These are phyloP conservation scores for Chromobotia macracanthus DNA, from an alignment of 2,797 vertebrate species.

Conservation along the genomic window DNA sequence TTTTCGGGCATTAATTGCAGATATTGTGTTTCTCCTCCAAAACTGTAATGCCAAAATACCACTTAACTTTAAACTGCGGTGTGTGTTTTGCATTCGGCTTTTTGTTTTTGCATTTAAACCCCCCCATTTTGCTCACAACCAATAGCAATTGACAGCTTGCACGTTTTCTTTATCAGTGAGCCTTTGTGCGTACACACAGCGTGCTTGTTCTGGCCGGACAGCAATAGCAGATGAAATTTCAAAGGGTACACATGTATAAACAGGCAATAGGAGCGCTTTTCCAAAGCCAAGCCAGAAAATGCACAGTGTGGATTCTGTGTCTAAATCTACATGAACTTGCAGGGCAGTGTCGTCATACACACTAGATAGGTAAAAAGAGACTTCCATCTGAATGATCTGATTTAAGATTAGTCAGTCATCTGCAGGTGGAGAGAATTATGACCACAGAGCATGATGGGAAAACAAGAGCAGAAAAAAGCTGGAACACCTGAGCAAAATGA, in stretches of 20 bases:
- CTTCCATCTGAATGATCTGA: constrained; percentile 62
- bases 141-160: constrained; percentile 69
- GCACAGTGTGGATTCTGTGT: constrained; percentile 59
- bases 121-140: constrained; percentile 28
- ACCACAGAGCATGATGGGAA: constrained; percentile 65
- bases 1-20: constrained; percentile 82
- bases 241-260: constrained; percentile 75
- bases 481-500: constrained; percentile 61
- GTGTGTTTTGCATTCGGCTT: constrained; percentile 69
- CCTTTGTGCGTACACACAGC: constrained; percentile 62
- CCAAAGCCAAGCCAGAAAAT: constrained; percentile 65
- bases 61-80: constrained; percentile 74
- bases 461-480: constrained; percentile 19
- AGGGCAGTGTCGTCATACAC: constrained; percentile 72
- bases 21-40: constrained; percentile 79
- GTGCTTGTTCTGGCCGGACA: constrained; percentile 65
- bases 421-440: constrained; percentile 70
- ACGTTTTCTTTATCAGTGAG: constrained; percentile 69
- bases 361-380: constrained; percentile 61
- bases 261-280: constrained; percentile 66
- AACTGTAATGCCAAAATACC: constrained; percentile 65
- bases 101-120: constrained; percentile 22
- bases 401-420: constrained; percentile 67
- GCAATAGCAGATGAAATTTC: constrained; percentile 69
- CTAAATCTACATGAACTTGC: constrained; percentile 64